Evolutionary conservation across 2,888 invertebrate species (phyloP).

Genomic region (Polyommatus icarus): DNA sequence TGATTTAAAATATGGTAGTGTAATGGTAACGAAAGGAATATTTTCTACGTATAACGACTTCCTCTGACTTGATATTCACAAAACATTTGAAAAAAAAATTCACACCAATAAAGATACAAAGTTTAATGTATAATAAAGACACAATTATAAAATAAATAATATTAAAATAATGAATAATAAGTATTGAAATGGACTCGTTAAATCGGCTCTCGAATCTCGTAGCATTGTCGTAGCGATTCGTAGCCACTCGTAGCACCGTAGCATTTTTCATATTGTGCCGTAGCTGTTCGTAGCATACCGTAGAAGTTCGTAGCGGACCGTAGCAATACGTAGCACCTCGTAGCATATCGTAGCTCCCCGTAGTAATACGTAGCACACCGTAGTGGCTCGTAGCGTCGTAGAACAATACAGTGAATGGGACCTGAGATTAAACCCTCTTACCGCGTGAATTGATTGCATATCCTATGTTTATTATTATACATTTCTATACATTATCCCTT

Average conservation of each 20-base stretch:
- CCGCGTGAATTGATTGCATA: constrained; percentile 1
- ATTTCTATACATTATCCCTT: neutral
- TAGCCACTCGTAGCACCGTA: no score
- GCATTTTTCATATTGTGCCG: no score
- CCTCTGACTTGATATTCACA: neutral
- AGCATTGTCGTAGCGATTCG: no score
- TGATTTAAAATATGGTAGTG: no score
- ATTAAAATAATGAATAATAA: neutral
- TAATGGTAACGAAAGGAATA: no score
- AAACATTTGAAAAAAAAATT: neutral
- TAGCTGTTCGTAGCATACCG: no score
- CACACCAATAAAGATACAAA: neutral
- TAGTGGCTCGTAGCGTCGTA: constrained; percentile 22
- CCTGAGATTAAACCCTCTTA: constrained; percentile 30
- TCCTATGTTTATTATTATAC: neutral
- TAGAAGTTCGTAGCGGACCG: no score
- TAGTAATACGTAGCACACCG: constrained; percentile 27
- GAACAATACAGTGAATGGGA: constrained; percentile 28
- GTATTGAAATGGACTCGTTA: constrained; percentile 18
- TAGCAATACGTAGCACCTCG: no score
- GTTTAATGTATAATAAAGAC: no score
- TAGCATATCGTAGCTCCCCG: constrained; percentile 12
- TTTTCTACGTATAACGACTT: no score
- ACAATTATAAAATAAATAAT: neutral
- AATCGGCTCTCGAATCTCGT: constrained; percentile 17